Base-by-base conservation (phyloP, 2,888 invertebrate species). In the Cantharis lateralis region DNA sequence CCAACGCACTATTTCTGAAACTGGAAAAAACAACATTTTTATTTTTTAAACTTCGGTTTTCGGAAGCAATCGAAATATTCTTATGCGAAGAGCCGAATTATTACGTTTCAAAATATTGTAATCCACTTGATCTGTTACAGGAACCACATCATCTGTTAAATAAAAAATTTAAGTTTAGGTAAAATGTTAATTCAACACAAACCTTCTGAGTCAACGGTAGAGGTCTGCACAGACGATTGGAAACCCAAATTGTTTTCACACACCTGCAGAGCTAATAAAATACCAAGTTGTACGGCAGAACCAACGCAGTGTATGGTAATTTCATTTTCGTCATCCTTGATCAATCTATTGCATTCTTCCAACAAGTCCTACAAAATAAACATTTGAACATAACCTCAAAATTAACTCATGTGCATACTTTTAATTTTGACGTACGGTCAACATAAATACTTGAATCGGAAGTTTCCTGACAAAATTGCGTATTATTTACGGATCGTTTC, bases 1-100 rank as follows among this genome's bases (percentile, higher is more conserved):
- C 98, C 98, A 98, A 81, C 94, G 93, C 70, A 96, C 96, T 76
- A 98, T 91, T 89, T 98, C 98, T 82, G 94, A 93, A 73, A 98
- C 64, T 15, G 64, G 64, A 66, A 66, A 66, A 24, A 66, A 66
- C 24, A 66, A 24, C 64, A 66, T 66, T 66, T 66, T 66, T 10
- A 18, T n/a, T 5, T 7, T n/a, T n/a, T 48, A 48, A 48, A 1
- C 13, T 48, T 48, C 48, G 4, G n/a, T n/a, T 48, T n/a, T 48
- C 1, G 48, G 48, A 5, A 1, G 2, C n/a, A n/a, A n/a, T 82
- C 92, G 90, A 84, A 91, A 94, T 72, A 98, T 89, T 84, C 93
- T 91, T 79, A 98, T 95, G 86, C 96, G 95, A 79, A 98, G 90
- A 20, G 96, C 95, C 16, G 98, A 98, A 83, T 95, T 95, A 82